Percentiles rank a stretch among this genome's conserved stretches.
Evolutionary conservation across 2,797 vertebrate genomes (phyloP).

Genomic region (Okamejei kenojei): DNA sequence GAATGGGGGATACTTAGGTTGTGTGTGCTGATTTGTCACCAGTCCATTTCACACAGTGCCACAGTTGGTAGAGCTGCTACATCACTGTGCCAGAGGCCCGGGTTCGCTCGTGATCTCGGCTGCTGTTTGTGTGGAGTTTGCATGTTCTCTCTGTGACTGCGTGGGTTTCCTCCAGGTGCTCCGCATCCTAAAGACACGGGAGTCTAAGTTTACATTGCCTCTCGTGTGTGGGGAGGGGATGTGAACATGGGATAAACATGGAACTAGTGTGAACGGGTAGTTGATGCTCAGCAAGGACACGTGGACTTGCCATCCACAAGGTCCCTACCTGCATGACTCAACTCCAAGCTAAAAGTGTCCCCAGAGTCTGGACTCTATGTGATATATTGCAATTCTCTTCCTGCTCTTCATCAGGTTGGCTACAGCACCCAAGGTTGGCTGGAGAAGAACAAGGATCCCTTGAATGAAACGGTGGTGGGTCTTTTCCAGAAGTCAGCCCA

Average conservation of each 20-base stretch:
- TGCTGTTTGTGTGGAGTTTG: too few species aligned
- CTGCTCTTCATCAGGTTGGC: conserved; percentile 49
- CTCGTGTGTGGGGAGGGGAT: too few species aligned
- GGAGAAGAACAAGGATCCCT: conserved; percentile 62
- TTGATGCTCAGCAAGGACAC: too few species aligned
- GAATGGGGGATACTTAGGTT: neutral
- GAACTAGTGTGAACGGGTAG: too few species aligned
- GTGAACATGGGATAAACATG: too few species aligned
- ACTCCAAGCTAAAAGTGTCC: neutral
- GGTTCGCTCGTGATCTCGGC: too few species aligned
- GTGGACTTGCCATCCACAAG: neutral
- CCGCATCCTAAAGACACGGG: too few species aligned
- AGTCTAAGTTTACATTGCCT: too few species aligned
- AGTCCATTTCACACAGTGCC: neutral
- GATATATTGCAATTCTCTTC: too few species aligned
- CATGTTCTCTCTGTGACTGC: too few species aligned
- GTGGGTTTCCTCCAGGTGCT: neutral
- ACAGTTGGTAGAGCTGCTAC: neutral
- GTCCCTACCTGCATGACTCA: neutral
- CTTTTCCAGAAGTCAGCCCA: conserved; percentile 59
- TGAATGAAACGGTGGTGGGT: conserved; percentile 58
- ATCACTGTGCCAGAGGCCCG: too few species aligned
- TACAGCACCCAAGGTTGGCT: conserved; percentile 57
- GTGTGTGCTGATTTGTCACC: neutral
- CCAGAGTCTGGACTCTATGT: too few species aligned